These are phyloP conservation scores for Xenopus laevis DNA, from an alignment of 2,113 vertebrate species.

Conservation along the genomic window DNA sequence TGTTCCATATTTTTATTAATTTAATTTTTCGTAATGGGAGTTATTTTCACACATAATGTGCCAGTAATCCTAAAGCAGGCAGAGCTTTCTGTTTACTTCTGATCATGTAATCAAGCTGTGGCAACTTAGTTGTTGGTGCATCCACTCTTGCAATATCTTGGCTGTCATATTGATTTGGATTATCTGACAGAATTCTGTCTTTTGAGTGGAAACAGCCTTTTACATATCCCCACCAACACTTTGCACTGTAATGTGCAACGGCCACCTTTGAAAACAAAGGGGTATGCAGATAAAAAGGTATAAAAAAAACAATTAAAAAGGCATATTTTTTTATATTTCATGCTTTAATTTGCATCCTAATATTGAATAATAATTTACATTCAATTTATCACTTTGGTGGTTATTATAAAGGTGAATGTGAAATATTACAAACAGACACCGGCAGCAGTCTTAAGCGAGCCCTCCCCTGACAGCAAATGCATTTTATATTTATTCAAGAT, in stretches of 20 bases:
- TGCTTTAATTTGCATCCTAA: not conserved
- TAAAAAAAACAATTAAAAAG: no score
- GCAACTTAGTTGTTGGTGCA: slow-evolving; percentile 26
- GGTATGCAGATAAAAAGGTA: no score
- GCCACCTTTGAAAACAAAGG: not conserved
- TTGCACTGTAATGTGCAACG: not conserved
- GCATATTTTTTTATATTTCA: slow-evolving; percentile 4
- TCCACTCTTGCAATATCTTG: slow-evolving; percentile 10
- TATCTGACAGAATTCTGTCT: not conserved
- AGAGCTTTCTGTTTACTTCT: not conserved
- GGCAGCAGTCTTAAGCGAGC: slow-evolving; percentile 11
- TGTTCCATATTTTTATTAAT: slow-evolving; percentile 27
- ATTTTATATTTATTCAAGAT: slow-evolving; percentile 10
- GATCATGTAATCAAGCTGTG: not conserved
- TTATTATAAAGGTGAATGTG: not conserved
- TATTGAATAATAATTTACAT: not conserved
- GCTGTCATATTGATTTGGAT: not conserved
- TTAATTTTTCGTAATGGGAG: slow-evolving; percentile 8
- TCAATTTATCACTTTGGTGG: not conserved
- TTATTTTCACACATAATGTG: slow-evolving; percentile 1
- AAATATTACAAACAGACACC: not conserved
- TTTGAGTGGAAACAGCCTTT: not conserved
- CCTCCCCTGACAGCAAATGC: not conserved
- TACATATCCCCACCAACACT: not conserved
- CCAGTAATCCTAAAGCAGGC: slow-evolving; percentile 15